These are phyloP conservation scores for Rhimphoctona megacephalus DNA, from an alignment of 2,888 invertebrate genomes.

Conservation along the genomic window DNA sequence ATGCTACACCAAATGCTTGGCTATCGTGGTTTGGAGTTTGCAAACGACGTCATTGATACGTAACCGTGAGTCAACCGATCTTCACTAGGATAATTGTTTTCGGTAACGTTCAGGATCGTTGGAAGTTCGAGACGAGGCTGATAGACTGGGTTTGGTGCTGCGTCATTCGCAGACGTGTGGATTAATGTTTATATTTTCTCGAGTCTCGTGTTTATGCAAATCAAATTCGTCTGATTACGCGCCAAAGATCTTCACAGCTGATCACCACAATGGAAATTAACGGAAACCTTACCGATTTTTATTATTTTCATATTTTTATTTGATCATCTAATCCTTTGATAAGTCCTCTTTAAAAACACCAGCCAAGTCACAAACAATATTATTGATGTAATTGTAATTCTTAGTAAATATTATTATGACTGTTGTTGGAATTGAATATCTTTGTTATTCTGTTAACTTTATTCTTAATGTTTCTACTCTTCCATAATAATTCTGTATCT, in stretches of 20 bases:
- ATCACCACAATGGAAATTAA: not conserved
- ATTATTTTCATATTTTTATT: not conserved
- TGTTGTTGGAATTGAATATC: not conserved
- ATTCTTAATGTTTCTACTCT: not conserved
- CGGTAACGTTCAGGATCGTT: slow-evolving; percentile 9
- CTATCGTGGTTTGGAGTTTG: not conserved
- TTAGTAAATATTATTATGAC: not conserved
- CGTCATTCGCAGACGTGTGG: not conserved
- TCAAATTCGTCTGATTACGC: slow-evolving; percentile 8
- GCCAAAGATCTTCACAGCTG: slow-evolving; percentile 18
- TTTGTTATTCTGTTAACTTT: not conserved
- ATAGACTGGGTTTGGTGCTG: slow-evolving; percentile 22
- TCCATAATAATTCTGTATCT: not conserved
- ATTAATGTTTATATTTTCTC: slow-evolving; percentile 11
- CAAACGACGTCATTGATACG: slow-evolving; percentile 39
- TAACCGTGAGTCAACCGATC: slow-evolving; percentile 16
- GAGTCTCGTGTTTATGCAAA: slow-evolving; percentile 45
- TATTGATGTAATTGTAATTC: not conserved
- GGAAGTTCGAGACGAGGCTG: slow-evolving; percentile 25
- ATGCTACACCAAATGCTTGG: not conserved
- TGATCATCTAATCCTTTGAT: not conserved
- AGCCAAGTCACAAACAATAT: not conserved
- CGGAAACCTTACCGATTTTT: not conserved
- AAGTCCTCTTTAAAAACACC: not conserved
- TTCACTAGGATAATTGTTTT: slow-evolving; percentile 18